Conservation (phyloP, 1,140 invertebrate genomes). For the Varroa destructor region DNA sequence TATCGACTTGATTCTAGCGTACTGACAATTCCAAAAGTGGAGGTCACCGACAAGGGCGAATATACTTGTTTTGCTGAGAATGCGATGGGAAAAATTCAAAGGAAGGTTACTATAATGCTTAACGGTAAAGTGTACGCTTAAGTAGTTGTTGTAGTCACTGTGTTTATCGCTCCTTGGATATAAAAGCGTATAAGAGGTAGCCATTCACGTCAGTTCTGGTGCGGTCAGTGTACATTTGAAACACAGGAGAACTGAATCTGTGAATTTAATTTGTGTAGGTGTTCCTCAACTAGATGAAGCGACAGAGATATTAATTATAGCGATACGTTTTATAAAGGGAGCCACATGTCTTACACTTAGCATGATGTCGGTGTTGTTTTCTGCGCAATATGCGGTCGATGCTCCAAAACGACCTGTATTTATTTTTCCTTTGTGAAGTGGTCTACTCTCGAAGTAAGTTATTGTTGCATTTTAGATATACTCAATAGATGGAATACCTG, state of each 20-base stretch:
- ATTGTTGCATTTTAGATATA: not conserved
- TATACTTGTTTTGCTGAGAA: slow-evolving; percentile 13
- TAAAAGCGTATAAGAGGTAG: too few species aligned
- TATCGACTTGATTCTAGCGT: too few species aligned
- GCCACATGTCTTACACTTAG: not conserved
- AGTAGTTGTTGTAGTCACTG: too few species aligned
- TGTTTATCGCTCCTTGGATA: too few species aligned
- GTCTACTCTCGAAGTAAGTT: not conserved
- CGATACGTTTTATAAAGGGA: not conserved
- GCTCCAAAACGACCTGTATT: not conserved
- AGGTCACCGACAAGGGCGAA: not conserved
- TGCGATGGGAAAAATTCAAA: not conserved
- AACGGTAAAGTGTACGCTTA: not conserved
- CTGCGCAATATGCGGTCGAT: not conserved
- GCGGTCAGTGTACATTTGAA: too few species aligned
- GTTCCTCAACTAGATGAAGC: not conserved
- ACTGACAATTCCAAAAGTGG: too few species aligned
- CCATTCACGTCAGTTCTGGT: too few species aligned
- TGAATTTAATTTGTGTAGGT: too few species aligned
- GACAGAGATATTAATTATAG: not conserved
- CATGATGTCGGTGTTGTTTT: not conserved
- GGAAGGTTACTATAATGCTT: not conserved
- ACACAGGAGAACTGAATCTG: too few species aligned
- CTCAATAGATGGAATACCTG: not conserved
- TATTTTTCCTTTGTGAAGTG: too few species aligned